phyloP scores from a whole-genome alignment of 64 coral and sea anemone species.

The Porites lutea region DNA sequence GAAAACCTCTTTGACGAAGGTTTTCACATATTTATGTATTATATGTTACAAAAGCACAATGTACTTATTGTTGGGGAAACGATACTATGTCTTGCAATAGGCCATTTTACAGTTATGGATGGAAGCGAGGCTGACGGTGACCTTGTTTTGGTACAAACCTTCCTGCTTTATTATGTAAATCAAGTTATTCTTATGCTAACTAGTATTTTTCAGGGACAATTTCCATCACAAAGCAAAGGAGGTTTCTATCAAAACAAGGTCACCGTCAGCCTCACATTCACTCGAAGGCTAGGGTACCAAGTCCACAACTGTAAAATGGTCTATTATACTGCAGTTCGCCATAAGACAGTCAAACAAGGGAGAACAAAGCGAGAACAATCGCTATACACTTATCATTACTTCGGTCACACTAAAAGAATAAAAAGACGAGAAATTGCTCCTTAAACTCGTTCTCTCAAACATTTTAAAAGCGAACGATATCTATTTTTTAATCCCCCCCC shows the following conservation, averaged over 20 bases:
- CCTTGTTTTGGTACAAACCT: too few species aligned
- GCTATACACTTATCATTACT: not conserved
- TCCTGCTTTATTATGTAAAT: too few species aligned
- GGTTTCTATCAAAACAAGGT: too few species aligned
- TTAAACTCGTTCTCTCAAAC: not conserved
- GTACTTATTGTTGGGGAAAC: not conserved
- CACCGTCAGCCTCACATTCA: too few species aligned
- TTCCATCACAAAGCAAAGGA: too few species aligned
- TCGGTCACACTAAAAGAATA: not conserved
- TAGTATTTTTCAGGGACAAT: too few species aligned
- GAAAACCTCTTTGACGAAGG: not conserved
- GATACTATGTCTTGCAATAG: not conserved
- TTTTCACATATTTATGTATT: not conserved
- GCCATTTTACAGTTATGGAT: too few species aligned
- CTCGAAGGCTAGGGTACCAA: too few species aligned
- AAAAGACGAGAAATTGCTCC: not conserved
- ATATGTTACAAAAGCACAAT: not conserved
- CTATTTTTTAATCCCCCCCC: slow-evolving; percentile 1
- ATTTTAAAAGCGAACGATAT: not conserved
- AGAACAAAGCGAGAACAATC: not conserved
- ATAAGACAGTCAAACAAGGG: not conserved
- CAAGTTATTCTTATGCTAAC: too few species aligned
- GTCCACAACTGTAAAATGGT: too few species aligned
- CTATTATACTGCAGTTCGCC: not conserved
- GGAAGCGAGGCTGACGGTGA: too few species aligned